Conservation (phyloP, 2,113 vertebrate species). For the Sorex araneus region DNA sequence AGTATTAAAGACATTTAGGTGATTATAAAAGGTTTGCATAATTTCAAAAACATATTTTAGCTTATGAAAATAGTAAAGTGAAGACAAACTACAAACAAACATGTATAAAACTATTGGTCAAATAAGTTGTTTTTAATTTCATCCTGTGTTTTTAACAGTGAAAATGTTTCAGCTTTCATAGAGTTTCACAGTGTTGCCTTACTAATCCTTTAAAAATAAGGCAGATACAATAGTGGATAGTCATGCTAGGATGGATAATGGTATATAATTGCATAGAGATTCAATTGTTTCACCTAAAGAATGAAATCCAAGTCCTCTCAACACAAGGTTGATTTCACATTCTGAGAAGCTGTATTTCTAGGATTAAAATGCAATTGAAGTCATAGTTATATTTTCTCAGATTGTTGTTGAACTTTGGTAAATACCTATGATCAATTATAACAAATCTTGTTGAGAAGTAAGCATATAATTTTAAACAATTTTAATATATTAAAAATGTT, state of each 20-base stretch:
- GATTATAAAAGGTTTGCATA: too few relatives aligned
- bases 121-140: slow-evolving; percentile 1
- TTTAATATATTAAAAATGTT: background rate
- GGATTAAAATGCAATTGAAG: background rate
- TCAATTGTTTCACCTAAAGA: background rate
- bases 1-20: background rate
- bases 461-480: background rate
- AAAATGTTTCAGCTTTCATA: slow-evolving; percentile 18
- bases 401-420: slow-evolving; percentile 19
- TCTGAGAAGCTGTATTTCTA: background rate
- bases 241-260: background rate
- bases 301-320: background rate
- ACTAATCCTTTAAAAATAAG: background rate
- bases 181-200: background rate
- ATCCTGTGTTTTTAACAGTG: background rate
- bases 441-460: background rate
- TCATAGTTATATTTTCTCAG: background rate
- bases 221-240: background rate
- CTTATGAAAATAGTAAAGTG: background rate
- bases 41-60: background rate
- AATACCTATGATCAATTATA: background rate
- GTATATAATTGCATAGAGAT: background rate
- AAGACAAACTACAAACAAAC: background rate
- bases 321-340: background rate
- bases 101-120: background rate